Evolutionary conservation across 1,140 invertebrate genomes (phyloP), one percentile per base, ranked within the genome.

Genomic region (Euwallacea similis): DNA sequence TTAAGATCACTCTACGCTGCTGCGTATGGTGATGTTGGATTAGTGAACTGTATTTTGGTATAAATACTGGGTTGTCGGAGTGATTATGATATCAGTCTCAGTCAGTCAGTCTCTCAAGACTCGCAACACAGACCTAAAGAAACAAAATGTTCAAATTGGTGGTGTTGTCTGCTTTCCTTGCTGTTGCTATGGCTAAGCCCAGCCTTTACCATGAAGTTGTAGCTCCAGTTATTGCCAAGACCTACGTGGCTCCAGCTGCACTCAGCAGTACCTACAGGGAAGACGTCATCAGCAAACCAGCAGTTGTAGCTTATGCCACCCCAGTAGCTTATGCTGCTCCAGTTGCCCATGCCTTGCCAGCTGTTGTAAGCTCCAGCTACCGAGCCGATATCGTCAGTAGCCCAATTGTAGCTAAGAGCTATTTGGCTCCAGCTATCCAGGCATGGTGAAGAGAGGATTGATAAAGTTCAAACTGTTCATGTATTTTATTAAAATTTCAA

Each of bases 371-470:
- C 46, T 66, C 59, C 69, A 62, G 16, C 42, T 66, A 65, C 69
- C 60, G 62, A 60, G 21, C 16, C 66, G 66, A 46, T 15, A 33
- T 50, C 6, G 71, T 58, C 41, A 42, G 21, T 7, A 53, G 50
- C 47, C 66, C 66, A 41, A 47, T 50, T 21, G 60, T 33, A 41
- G 13, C 71, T 11, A 43, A 56, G 9, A 41, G 21, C 15, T 68
- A 68, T 33, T 66, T 66, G 16, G 59, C 72, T 21, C 68, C 72
- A 13, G 46, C 65, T 64, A 65, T 74, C 21, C 70, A 74, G 10
- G 72, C 68, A 55, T 75, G 74, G 74, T 75, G 53, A 73, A 66
- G 64, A 71, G 74, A 75, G 72, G 68, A 71, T 72, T 75, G 74
- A 75, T 64, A 44, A 43, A 42, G 9, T 50, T 42, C 42, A 43